Evolutionary conservation across 2,797 vertebrate species (phyloP), one percentile per base, ranked within the genome.

Genomic region (Novumbra hubbsi): DNA sequence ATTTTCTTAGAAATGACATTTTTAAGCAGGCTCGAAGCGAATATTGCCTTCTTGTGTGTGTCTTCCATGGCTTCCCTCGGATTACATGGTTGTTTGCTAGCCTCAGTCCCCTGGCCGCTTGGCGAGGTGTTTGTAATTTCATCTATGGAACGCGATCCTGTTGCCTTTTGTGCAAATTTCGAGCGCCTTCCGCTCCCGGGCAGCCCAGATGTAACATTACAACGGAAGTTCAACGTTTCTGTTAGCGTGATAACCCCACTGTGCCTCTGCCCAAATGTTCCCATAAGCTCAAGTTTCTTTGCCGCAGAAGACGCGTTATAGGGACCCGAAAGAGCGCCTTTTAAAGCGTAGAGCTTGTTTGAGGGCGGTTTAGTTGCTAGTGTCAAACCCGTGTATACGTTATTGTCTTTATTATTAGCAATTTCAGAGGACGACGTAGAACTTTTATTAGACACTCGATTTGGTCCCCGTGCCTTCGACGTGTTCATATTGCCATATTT

Each of bases 1-100:
- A 99, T 98, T 88, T 98, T 99, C 88, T 99, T 99, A 27, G 96
- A 97, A 85, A 99, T 95, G 0, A 99, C 95, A 74, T 97, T 99
- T 90, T 98, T 96, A 49, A 99, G 94, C 38, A 99, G 91, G 65
- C 95, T 99, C 21, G 97, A 96, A 0, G 98, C 98, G 79, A 96
- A 95, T 68, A 91, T 92, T 72, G 98, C 96, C 88, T 97, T 98
- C 89, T 95, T 96, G 84, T 95, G 95, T n/a, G 93, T 75, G 65
- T 89, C 95, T 48, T 95, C 95, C 85, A 94, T 94, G 89, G 80
- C 79, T 81, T 91, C 88, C 63, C 77, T 84, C 32, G 86, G 74
- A 73, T 83, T 89, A 24, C 83, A 82, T 72, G 84, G 73, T 79
- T 76, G 84, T 80, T 83, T 84, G 88, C 80, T 82, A 79, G 76